Evolutionary conservation across 2,113 vertebrate species (phyloP).

Genomic region (Pluvianellus socialis): DNA sequence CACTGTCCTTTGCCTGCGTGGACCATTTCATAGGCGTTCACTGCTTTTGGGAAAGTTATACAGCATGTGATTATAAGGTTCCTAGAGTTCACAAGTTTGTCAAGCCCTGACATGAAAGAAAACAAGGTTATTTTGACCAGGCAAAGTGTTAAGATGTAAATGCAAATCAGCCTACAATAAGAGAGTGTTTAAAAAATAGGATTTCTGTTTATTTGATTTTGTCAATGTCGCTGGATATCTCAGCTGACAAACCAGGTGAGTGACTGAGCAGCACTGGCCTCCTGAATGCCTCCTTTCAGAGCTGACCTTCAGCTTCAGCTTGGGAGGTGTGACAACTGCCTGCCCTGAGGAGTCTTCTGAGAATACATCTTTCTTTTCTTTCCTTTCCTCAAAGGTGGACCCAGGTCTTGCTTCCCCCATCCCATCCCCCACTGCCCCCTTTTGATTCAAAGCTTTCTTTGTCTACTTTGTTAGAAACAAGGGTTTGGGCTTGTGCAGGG

Average conservation of each 20-base stretch:
- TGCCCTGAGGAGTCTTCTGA: not conserved
- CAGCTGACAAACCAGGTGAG: not conserved
- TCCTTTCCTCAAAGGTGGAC: not conserved
- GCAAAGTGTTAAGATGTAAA: not conserved
- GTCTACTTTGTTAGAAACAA: not conserved
- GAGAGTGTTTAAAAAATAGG: not conserved
- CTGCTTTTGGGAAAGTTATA: not conserved
- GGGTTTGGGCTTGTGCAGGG: not conserved
- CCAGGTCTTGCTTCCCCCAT: not conserved
- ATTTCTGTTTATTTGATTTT: not conserved
- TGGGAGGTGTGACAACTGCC: not conserved
- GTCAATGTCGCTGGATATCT: rapidly evolving
- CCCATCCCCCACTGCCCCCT: not conserved
- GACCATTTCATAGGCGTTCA: not conserved
- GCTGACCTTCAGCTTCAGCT: not conserved
- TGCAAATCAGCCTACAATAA: not conserved
- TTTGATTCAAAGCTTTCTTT: not conserved
- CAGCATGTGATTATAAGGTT: not conserved
- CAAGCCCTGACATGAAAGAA: not conserved
- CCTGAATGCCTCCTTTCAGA: not conserved
- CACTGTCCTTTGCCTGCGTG: not conserved
- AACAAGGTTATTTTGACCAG: not conserved
- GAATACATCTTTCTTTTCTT: not conserved
- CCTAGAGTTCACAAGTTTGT: not conserved
- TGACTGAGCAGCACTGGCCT: not conserved